A percentile compares a stretch with the other conserved stretches of the same genome.
These are phyloP conservation scores for Crocallis elinguaria DNA, from an alignment of 2,888 invertebrate genomes.

Conservation along the genomic window DNA sequence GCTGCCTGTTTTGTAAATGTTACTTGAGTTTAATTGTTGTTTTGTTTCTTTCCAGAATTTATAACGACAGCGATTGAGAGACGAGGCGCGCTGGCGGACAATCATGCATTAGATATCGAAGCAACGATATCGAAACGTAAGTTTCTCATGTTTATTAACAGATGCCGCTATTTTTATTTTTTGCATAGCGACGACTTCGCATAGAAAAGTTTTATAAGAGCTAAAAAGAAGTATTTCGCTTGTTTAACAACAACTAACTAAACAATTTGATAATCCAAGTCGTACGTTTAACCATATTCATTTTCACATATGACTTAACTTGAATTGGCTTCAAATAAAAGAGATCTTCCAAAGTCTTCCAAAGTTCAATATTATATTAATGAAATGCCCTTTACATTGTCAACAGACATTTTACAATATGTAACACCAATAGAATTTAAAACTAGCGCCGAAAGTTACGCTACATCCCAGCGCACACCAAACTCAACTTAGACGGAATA, in stretches of 20 bases:
- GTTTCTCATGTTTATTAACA: slow-evolving; percentile 42
- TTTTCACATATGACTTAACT: no score
- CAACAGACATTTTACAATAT: slow-evolving; percentile 28
- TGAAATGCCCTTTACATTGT: slow-evolving; percentile 12
- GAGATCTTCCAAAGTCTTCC: background rate
- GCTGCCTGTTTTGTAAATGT: no score
- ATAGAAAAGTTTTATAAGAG: no score
- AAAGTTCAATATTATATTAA: slow-evolving; percentile 16
- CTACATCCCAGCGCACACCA: slow-evolving; percentile 23
- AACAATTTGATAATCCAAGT: no score
- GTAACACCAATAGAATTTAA: slow-evolving; percentile 37
- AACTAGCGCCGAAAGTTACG: slow-evolving; percentile 30
- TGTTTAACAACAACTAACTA: background rate
- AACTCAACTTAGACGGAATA: slow-evolving; percentile 2
- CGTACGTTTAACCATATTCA: no score
- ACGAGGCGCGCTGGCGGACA: slow-evolving; percentile 61
- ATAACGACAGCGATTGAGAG: slow-evolving; percentile 34
- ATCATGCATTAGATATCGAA: slow-evolving; percentile 82
- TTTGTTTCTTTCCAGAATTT: slow-evolving; percentile 27
- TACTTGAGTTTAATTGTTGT: background rate
- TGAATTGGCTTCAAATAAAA: background rate
- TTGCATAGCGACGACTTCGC: no score
- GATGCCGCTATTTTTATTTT: slow-evolving; percentile 13
- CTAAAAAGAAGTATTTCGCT: background rate
- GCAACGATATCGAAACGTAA: slow-evolving; percentile 82